Conservation (phyloP, 1,140 invertebrate species). For the Agrilus planipennis region DNA sequence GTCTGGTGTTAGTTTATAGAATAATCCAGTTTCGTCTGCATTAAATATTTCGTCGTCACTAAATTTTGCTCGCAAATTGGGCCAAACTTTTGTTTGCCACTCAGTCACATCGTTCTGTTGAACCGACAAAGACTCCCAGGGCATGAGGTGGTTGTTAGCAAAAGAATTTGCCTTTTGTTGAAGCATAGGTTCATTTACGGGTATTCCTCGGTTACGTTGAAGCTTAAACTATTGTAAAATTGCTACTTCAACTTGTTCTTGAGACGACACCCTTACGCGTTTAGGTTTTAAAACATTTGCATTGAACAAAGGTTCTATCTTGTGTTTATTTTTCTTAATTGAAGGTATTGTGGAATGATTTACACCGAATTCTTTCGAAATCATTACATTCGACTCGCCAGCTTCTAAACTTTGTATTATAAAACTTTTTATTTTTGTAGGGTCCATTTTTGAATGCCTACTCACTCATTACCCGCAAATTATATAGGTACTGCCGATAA, state of each 20-base stretch:
- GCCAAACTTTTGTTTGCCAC: conserved; percentile 1
- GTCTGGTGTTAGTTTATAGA: conserved; percentile 29
- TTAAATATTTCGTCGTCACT: conserved; percentile 16
- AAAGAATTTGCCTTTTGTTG: conserved; percentile 20
- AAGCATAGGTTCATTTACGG: conserved; percentile 17
- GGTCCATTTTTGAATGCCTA: no score
- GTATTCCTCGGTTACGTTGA: conserved; percentile 14
- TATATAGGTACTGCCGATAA: no score
- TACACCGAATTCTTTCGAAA: conserved; percentile 23
- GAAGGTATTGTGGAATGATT: conserved; percentile 19
- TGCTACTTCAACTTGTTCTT: conserved; percentile 23
- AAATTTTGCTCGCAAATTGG: background rate
- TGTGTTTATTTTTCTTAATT: no score
- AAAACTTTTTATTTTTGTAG: no score
- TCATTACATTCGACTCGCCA: conserved; percentile 20
- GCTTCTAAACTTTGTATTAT: conserved; percentile 12
- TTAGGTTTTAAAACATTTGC: conserved; percentile 26
- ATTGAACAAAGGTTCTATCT: conserved; percentile 18
- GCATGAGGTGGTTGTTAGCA: conserved; percentile 11
- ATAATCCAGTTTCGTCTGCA: conserved; percentile 33
- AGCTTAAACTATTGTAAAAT: conserved; percentile 19
- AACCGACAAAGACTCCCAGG: background rate
- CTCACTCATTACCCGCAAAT: no score
- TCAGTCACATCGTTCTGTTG: background rate
- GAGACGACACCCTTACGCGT: conserved; percentile 20